Percentiles rank a stretch among this genome's conserved stretches.
phyloP scores from a whole-genome alignment of 2,888 invertebrate genomes.

The Mythimna impura region DNA sequence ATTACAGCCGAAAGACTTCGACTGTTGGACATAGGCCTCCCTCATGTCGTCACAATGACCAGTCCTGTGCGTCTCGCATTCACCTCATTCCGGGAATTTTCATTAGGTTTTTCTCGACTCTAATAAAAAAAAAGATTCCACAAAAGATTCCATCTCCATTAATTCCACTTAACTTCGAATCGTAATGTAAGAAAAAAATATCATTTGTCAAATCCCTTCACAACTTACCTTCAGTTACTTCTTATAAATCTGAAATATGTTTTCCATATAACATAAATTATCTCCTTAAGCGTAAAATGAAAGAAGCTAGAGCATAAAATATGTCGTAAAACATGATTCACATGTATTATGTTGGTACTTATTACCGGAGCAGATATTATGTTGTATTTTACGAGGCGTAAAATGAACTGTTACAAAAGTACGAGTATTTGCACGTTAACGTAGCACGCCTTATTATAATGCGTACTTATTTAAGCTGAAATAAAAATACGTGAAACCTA shows the following conservation, averaged over 20 bases:
- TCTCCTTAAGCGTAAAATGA: conserved; percentile 75
- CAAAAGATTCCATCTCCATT: conserved; percentile 40
- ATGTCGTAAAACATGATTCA: conserved; percentile 80
- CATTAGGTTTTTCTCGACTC: not conserved
- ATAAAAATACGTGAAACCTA: conserved; percentile 14
- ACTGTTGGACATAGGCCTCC: no score
- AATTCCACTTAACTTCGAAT: conserved; percentile 53
- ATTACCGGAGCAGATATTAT: conserved; percentile 77
- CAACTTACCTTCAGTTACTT: conserved; percentile 67
- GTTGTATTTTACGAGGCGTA: conserved; percentile 81
- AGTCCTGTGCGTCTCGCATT: no score
- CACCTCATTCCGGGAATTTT: no score
- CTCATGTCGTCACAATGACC: no score
- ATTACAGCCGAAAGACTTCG: no score
- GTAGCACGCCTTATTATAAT: conserved; percentile 32
- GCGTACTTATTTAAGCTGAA: conserved; percentile 21
- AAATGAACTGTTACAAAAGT: conserved; percentile 76
- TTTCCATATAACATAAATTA: conserved; percentile 72
- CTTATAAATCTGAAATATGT: conserved; percentile 72
- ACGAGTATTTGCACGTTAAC: conserved; percentile 58
- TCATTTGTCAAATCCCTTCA: conserved; percentile 65
- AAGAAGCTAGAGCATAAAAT: conserved; percentile 77
- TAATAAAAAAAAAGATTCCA: conserved; percentile 22
- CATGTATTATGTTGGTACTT: conserved; percentile 76
- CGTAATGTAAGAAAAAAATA: conserved; percentile 60